phyloP scores from a whole-genome alignment of 2,888 invertebrate genomes.

The Neoaliturus tenellus region DNA sequence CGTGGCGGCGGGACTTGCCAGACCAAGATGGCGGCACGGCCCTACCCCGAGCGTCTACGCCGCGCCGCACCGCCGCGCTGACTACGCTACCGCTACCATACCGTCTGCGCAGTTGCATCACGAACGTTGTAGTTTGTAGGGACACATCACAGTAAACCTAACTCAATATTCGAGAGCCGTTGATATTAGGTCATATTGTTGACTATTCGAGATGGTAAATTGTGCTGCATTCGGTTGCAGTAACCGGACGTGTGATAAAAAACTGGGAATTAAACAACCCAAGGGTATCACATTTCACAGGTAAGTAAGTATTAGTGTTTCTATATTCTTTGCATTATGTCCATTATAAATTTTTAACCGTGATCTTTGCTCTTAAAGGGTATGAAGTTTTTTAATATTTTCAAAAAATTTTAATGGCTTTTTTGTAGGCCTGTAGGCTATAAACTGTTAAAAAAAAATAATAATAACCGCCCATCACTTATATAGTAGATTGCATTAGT shows the following conservation, averaged over 20 bases:
- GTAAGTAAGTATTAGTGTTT: too few species aligned
- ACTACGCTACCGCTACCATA: too few species aligned
- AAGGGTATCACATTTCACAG: slow-evolving; percentile 4
- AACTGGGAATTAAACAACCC: background rate
- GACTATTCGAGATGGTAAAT: background rate
- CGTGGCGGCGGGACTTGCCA: background rate
- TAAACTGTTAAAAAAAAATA: background rate
- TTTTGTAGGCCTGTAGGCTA: too few species aligned
- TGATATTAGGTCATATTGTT: background rate
- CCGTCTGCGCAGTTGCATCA: too few species aligned
- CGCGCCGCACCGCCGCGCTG: too few species aligned
- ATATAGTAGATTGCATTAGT: too few species aligned
- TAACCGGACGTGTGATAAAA: background rate
- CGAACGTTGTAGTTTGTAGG: background rate
- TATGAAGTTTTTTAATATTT: too few species aligned
- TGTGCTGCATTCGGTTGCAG: background rate
- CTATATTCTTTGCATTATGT: background rate
- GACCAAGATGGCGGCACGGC: background rate
- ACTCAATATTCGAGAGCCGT: too few species aligned
- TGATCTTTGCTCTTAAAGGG: too few species aligned
- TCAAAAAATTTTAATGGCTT: too few species aligned
- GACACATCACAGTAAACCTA: too few species aligned
- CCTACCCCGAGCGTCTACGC: background rate
- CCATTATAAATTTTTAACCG: background rate
- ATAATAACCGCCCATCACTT: too few species aligned